Base-by-base conservation (phyloP, 2,888 invertebrate species). In the Meteorus cinctellus region DNA sequence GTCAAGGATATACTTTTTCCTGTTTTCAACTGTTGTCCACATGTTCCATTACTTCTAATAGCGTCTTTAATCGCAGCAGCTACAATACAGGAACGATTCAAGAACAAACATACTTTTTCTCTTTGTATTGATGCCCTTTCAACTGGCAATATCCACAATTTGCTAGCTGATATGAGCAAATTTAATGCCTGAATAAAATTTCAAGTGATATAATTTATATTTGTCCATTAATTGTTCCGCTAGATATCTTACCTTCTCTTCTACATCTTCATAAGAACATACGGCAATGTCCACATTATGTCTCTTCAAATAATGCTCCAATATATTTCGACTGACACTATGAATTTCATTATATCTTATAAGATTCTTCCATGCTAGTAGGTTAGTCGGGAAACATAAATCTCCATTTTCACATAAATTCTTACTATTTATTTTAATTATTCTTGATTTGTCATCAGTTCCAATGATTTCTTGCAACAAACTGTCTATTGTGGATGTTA, bases 391-490 rank as follows among this genome's bases (percentile, higher is more conserved):
- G 87, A 94, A 93, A 89, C 93, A 94, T 4, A 94, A 88, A 79
- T 95, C 95, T 10, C 95, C 95, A 62, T 91, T 87, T 51, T 45
- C 31, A 48, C 24, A 48, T 6, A 94, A 87, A 80, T 92, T 92
- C 80, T 92, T 92, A 1, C 88, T 90, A 83, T 94, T 93, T 83
- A 91, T 91, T 88, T 93, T 93, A 51, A 94, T 89, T 41, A 91
- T 84, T 76, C 82, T 81, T 1, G 76, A 67, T 71, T 80, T 75
- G 70, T 78, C 19, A 5, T 71, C 48, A 65, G 72, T 12, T 10
- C 81, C 84, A 12, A 83, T 77, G n/a, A 87, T 74, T 79, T 84
- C 81, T 16, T 74, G 14, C 10, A 82, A 77, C 62, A 87, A 75
- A 36, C 81, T 70, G 31, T 81, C 70, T 19, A 81, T 78, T 10